phyloP scores from a whole-genome alignment of 2,888 invertebrate genomes.

The Malacosoma neustria region DNA sequence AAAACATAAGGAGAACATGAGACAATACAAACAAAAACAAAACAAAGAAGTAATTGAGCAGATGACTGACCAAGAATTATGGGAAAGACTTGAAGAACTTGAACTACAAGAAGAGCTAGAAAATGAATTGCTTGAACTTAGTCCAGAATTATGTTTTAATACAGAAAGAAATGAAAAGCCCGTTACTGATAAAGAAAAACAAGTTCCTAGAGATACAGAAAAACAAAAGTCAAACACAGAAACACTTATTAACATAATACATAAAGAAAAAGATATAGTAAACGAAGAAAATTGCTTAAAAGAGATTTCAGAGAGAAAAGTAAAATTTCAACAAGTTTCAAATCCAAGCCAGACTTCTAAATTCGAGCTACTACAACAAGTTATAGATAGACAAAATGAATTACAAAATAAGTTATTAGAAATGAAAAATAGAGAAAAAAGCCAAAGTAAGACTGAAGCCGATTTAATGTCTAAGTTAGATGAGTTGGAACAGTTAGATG shows the following conservation, averaged over 20 bases:
- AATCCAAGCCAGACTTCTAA: slow-evolving; percentile 22
- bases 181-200: slow-evolving; percentile 20
- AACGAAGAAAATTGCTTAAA: not conserved
- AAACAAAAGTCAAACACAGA: not conserved
- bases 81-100: slow-evolving; percentile 74
- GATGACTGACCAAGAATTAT: slow-evolving; percentile 47
- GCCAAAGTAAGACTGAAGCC: slow-evolving; percentile 35
- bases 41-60: slow-evolving; percentile 26
- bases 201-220: too few species aligned
- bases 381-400: slow-evolving; percentile 47
- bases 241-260: slow-evolving; percentile 8
- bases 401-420: slow-evolving; percentile 41
- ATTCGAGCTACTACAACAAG: slow-evolving; percentile 38
- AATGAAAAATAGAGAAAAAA: slow-evolving; percentile 35
- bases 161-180: slow-evolving; percentile 14
- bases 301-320: not conserved
- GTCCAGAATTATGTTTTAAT: not conserved
- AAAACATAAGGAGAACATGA: slow-evolving; percentile 62
- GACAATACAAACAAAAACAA: slow-evolving; percentile 49
- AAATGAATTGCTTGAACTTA: slow-evolving; percentile 37
- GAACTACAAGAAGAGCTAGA: slow-evolving; percentile 77
- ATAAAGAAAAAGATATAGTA: not conserved
- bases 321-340: not conserved
- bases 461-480: slow-evolving; percentile 65
- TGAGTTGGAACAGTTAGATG: slow-evolving; percentile 69